A percentile compares a stretch with the other conserved stretches of the same genome.
Evolutionary conservation across 1,140 invertebrate genomes (phyloP).

Genomic region (Drosophila melanogaster): DNA sequence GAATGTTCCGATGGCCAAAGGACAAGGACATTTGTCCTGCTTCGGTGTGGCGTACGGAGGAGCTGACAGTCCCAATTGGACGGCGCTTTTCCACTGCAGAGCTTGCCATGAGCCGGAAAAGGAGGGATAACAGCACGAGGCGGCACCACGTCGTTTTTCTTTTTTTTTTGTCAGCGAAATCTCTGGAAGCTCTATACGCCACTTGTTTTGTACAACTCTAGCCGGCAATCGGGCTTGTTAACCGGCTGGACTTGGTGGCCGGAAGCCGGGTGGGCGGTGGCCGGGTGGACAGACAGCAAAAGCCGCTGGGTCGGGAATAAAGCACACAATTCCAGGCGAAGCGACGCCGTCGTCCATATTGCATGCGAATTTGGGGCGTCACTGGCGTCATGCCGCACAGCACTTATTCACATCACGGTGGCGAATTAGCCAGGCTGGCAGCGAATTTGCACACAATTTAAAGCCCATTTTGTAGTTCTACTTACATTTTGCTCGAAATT

Average conservation of each 20-base stretch:
- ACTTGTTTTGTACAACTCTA: not conserved
- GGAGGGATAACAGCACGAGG: not conserved
- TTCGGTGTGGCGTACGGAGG: not conserved
- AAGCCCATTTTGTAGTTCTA: not conserved
- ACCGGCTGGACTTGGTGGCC: not conserved
- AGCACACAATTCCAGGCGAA: not conserved
- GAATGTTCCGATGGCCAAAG: not conserved
- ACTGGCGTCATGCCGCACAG: not conserved
- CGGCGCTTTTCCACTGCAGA: not conserved
- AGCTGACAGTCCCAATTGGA: not conserved
- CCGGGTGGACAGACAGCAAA: not conserved
- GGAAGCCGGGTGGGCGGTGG: no score
- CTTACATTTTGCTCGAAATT: not conserved
- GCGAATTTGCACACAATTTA: not conserved
- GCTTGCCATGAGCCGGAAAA: not conserved
- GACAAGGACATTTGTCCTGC: not conserved
- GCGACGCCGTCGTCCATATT: conserved; percentile 14
- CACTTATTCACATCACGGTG: not conserved
- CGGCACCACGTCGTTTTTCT: conserved; percentile 6
- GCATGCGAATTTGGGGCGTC: not conserved
- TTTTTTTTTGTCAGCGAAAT: not conserved
- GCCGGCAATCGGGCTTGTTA: not conserved
- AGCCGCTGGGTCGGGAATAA: not conserved
- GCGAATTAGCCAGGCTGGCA: not conserved
- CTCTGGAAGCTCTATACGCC: not conserved